A percentile compares a stretch with the other conserved stretches of the same genome.
phyloP scores from a whole-genome alignment of 2,113 vertebrate species.

The Lutjanus erythropterus region DNA sequence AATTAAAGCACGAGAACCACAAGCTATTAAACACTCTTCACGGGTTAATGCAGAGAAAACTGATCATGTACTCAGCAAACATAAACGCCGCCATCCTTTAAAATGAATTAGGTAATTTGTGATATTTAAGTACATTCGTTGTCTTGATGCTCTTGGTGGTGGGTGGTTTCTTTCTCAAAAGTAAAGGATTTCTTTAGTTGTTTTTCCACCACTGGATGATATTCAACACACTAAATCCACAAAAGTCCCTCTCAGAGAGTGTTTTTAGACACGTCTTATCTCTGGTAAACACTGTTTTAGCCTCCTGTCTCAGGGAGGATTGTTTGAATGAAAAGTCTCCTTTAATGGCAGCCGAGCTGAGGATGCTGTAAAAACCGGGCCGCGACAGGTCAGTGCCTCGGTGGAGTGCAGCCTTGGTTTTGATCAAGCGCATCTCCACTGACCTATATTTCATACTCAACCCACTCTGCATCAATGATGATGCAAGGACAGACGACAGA shows the following conservation, averaged over 20 bases:
- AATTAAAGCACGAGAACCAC: slow-evolving; percentile 44
- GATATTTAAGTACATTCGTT: not conserved
- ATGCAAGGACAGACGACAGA: slow-evolving; percentile 56
- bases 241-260: slow-evolving; percentile 10
- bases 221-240: not conserved
- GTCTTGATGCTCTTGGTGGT: not conserved
- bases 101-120: not conserved
- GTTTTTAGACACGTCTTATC: not conserved
- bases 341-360: slow-evolving; percentile 21
- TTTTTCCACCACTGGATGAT: slow-evolving; percentile 2
- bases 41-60: slow-evolving; percentile 42
- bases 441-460: slow-evolving; percentile 67
- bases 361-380: slow-evolving; percentile 47
- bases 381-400: slow-evolving; percentile 46
- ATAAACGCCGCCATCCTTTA: slow-evolving; percentile 16
- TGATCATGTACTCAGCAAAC: slow-evolving; percentile 16
- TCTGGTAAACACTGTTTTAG: slow-evolving; percentile 30
- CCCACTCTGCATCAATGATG: slow-evolving; percentile 53
- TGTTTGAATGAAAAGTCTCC: slow-evolving; percentile 44
- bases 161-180: not conserved
- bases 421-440: slow-evolving; percentile 59
- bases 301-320: not conserved
- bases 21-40: slow-evolving; percentile 40
- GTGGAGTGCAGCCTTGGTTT: slow-evolving; percentile 50
- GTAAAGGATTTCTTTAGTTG: not conserved